These are phyloP conservation scores for Physella acuta DNA, from an alignment of 1,140 invertebrate genomes.

Conservation along the genomic window DNA sequence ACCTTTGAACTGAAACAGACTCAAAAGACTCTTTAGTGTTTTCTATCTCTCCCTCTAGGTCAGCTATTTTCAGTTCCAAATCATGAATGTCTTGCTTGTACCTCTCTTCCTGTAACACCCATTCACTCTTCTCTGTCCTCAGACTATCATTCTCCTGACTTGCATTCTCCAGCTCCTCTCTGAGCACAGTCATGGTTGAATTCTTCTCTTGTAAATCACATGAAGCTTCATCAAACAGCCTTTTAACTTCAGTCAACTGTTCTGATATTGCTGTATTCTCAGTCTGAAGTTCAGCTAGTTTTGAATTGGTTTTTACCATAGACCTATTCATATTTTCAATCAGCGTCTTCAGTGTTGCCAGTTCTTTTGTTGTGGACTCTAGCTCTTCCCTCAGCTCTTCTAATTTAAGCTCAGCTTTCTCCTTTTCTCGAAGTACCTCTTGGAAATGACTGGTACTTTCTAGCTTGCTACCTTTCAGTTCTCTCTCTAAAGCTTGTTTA, in stretches of 20 bases:
- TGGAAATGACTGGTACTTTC: background rate
- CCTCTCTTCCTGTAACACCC: background rate
- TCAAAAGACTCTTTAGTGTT: slow-evolving; percentile 19
- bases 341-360: background rate
- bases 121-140: slow-evolving; percentile 6
- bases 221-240: background rate
- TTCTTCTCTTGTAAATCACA: background rate
- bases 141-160: slow-evolving; percentile 1
- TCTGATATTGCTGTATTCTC: background rate
- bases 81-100: slow-evolving; percentile 5
- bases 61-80: slow-evolving; percentile 4
- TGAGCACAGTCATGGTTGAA: background rate
- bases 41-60: slow-evolving; percentile 2
- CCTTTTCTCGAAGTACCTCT: background rate
- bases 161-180: slow-evolving; percentile 8
- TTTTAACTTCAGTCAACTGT: background rate
- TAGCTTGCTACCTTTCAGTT: background rate
- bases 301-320: background rate
- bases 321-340: slow-evolving; percentile 6
- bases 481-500: background rate
- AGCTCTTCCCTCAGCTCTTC: background rate
- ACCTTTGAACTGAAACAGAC: slow-evolving; percentile 9
- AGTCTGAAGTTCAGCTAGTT: background rate
- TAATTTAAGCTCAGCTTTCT: background rate
- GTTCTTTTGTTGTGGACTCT: background rate